Evolutionary conservation across 2,888 invertebrate species (phyloP).

Genomic region (Pollenia angustigena): DNA sequence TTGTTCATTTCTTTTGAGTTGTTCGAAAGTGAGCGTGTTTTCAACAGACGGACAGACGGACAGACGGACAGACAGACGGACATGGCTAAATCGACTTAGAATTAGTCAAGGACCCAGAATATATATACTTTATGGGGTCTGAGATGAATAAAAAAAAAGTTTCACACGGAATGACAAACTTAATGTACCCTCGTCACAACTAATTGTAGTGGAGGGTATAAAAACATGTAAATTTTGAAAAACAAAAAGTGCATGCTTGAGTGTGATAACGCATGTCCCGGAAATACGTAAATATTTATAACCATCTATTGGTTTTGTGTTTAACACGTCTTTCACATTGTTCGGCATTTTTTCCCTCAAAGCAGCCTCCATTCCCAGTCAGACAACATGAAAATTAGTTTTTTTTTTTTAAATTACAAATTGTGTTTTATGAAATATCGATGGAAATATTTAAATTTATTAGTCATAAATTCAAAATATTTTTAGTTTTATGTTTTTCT

Average conservation of each 20-base stretch:
- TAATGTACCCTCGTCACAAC: no score
- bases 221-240: constrained; percentile 5
- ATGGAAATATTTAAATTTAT: constrained; percentile 41
- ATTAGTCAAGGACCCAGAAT: no score
- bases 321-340: constrained; percentile 51
- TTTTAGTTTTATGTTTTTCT: neutral
- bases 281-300: constrained; percentile 64
- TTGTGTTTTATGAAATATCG: constrained; percentile 27
- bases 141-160: no score
- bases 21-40: no score
- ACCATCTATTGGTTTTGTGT: constrained; percentile 55
- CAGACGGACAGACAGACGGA: no score
- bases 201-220: no score
- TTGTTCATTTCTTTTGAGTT: no score
- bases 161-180: no score
- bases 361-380: neutral
- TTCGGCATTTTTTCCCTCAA: neutral
- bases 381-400: constrained; percentile 4
- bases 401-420: constrained; percentile 12
- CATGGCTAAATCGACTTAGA: no score
- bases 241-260: constrained; percentile 48
- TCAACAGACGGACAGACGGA: no score
- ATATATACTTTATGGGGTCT: no score
- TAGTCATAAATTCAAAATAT: constrained; percentile 15
- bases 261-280: constrained; percentile 61